Conservation (phyloP, 1,140 invertebrate species). For the Leptopilina boulardi region DNA sequence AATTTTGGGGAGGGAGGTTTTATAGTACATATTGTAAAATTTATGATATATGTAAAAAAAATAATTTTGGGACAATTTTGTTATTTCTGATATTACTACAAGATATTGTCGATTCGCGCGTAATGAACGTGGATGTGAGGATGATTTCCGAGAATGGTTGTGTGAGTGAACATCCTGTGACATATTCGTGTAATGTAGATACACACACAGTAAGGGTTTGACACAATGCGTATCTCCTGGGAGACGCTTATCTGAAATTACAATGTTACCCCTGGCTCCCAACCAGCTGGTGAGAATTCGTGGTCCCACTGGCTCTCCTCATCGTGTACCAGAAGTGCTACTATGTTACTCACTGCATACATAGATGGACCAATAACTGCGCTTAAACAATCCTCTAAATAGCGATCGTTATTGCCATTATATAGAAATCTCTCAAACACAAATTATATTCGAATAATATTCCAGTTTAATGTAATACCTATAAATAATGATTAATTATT, state of each 20-base stretch:
- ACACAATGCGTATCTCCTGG: slow-evolving; percentile 68
- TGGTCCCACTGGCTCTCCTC: slow-evolving; percentile 48
- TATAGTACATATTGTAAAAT: neutral
- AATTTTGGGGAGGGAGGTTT: no score
- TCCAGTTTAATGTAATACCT: no score
- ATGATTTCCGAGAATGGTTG: slow-evolving; percentile 22
- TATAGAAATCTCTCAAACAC: neutral
- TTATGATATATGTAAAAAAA: no score
- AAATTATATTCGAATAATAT: no score
- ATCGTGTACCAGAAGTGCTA: slow-evolving; percentile 44
- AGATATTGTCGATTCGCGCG: slow-evolving; percentile 27
- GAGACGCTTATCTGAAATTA: slow-evolving; percentile 73
- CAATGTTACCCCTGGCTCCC: slow-evolving; percentile 59
- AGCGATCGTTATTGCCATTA: neutral
- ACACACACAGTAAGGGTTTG: slow-evolving; percentile 48
- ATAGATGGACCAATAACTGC: neutral
- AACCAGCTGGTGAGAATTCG: slow-evolving; percentile 52
- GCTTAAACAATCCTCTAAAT: neutral
- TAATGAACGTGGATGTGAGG: slow-evolving; percentile 26
- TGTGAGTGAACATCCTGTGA: slow-evolving; percentile 47
- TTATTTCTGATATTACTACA: neutral
- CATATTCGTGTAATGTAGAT: slow-evolving; percentile 44
- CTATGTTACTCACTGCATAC: slow-evolving; percentile 13
- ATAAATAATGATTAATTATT: no score
- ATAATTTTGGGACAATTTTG: neutral